A percentile compares a stretch with the other conserved stretches of the same genome.
Conservation (phyloP, 2,888 invertebrate genomes). For the Andrena fulva region DNA sequence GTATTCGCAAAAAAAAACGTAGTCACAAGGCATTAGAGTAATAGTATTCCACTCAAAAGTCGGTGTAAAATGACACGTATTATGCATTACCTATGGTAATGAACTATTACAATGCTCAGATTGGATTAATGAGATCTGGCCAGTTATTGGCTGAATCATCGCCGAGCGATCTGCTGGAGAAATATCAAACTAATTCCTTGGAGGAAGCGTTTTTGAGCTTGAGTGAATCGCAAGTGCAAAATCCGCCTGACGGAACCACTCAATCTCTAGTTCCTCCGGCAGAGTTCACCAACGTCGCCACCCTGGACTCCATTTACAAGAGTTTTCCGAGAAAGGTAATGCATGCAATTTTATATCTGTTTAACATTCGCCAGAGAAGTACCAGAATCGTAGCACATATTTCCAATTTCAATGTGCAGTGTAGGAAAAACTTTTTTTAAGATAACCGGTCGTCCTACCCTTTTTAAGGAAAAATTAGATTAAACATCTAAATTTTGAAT, state of each 20-base stretch:
- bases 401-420: no score
- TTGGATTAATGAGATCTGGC: constrained; percentile 95
- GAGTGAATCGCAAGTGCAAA: constrained; percentile 88
- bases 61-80: neutral
- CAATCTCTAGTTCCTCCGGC: fast-evolving
- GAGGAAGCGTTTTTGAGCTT: constrained; percentile 95
- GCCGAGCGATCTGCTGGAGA: constrained; percentile 89
- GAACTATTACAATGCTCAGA: constrained; percentile 86
- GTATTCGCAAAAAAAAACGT: no score
- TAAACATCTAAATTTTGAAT: no score
- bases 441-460: no score
- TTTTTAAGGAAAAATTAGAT: no score
- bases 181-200: constrained; percentile 90
- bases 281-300: neutral
- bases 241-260: constrained; percentile 66
- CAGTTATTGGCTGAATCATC: constrained; percentile 94
- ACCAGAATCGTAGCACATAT: no score
- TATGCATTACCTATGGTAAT: neutral
- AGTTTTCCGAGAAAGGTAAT: neutral
- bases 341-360: neutral
- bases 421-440: no score
- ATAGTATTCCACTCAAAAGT: neutral
- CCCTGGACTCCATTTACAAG: neutral
- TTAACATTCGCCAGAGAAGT: no score
- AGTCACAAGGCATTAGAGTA: no score